A percentile compares a stretch with the other conserved stretches of the same genome.
Evolutionary conservation across 2,113 vertebrate species (phyloP).

Genomic region (Scartelaos histophorus): DNA sequence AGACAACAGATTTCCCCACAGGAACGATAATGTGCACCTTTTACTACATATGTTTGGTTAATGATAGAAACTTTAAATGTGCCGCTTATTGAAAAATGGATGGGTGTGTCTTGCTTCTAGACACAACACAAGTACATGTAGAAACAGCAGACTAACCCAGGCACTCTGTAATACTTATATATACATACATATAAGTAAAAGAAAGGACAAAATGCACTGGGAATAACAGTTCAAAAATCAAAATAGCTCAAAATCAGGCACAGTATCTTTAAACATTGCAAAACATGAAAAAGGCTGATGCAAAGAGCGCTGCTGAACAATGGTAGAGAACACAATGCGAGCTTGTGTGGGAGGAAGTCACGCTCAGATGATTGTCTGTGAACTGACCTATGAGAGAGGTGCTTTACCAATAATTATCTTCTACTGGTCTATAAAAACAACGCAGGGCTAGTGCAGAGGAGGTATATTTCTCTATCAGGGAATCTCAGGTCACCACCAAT

Average conservation of each 20-base stretch:
- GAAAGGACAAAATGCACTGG: no score
- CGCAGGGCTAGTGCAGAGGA: slow-evolving; percentile 19
- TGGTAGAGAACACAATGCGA: slow-evolving; percentile 2
- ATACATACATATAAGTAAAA: no score
- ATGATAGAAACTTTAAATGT: no score
- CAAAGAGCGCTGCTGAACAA: background rate
- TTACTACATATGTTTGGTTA: no score
- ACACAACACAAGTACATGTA: no score
- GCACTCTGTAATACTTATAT: no score
- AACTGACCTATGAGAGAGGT: slow-evolving; percentile 33
- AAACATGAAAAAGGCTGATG: background rate
- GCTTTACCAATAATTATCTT: slow-evolving; percentile 43
- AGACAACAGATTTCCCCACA: no score
- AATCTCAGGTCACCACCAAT: slow-evolving; percentile 20
- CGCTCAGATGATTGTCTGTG: slow-evolving; percentile 18
- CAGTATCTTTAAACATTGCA: background rate
- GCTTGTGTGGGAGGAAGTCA: slow-evolving; percentile 28
- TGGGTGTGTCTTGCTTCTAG: no score
- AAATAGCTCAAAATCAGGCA: background rate
- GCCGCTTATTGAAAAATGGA: no score
- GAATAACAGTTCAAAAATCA: background rate
- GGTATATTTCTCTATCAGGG: slow-evolving; percentile 18
- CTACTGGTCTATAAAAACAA: slow-evolving; percentile 27
- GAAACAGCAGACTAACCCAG: no score
- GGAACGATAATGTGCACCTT: no score